These are phyloP conservation scores for Scotopteryx bipunctaria DNA, from an alignment of 2,888 invertebrate species.

Conservation along the genomic window DNA sequence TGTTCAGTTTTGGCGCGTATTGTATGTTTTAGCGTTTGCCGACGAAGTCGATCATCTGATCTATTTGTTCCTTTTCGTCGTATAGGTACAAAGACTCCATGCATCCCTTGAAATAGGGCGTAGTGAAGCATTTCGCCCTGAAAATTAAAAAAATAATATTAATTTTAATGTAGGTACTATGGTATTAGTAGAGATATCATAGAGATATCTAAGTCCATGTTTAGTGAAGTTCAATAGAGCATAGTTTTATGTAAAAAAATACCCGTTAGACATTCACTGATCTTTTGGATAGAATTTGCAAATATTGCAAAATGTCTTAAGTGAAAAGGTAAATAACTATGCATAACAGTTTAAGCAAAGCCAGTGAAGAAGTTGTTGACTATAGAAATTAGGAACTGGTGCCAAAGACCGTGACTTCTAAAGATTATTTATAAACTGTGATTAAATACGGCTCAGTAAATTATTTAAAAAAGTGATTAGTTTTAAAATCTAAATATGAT, in stretches of 20 bases:
- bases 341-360: too few relatives aligned
- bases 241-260: too few relatives aligned
- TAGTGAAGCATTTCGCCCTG: conserved; percentile 91
- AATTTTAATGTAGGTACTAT: not conserved
- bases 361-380: not conserved
- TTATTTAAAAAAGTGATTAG: too few relatives aligned
- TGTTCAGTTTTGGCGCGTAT: conserved; percentile 54
- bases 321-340: too few relatives aligned
- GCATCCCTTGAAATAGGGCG: conserved; percentile 91
- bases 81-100: conserved; percentile 90
- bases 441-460: too few relatives aligned
- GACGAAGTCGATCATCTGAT: conserved; percentile 91
- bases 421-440: not conserved
- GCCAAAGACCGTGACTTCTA: not conserved
- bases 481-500: too few relatives aligned
- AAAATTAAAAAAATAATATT: conserved; percentile 49
- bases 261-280: too few relatives aligned
- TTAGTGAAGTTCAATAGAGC: too few relatives aligned
- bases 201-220: too few relatives aligned
- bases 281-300: too few relatives aligned
- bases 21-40: conserved; percentile 82
- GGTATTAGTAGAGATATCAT: too few relatives aligned
- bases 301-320: too few relatives aligned
- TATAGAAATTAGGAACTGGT: not conserved
- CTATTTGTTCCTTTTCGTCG: conserved; percentile 90